Percentiles rank a stretch among this genome's conserved stretches.
These are phyloP conservation scores for Sclerodermus sp. DNA, from an alignment of 2,888 invertebrate genomes.

Conservation along the genomic window DNA sequence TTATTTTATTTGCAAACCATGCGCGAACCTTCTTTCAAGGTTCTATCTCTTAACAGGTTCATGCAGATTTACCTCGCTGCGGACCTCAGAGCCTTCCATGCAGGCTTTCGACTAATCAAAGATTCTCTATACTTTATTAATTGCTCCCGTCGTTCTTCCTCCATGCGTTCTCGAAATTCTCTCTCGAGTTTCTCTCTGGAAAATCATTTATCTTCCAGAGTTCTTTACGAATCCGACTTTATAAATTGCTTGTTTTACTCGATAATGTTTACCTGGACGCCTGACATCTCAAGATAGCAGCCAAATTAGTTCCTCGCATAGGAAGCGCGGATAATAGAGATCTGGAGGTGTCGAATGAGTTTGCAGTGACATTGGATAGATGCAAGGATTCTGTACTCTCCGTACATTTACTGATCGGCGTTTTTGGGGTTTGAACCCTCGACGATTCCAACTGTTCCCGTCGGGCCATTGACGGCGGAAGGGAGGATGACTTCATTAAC, in stretches of 20 bases:
- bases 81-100: constrained; percentile 68
- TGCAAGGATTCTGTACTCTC: constrained; percentile 5
- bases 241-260: background rate
- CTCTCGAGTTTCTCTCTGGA: constrained; percentile 64
- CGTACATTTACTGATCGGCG: background rate
- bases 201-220: background rate
- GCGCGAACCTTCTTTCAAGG: background rate
- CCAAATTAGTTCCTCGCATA: constrained; percentile 61
- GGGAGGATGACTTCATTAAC: constrained; percentile 66
- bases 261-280: constrained; percentile 49
- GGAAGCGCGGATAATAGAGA: constrained; percentile 40
- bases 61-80: constrained; percentile 42
- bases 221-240: background rate
- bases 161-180: constrained; percentile 64
- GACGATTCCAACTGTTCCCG: constrained; percentile 59
- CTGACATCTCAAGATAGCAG: constrained; percentile 65
- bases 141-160: constrained; percentile 64
- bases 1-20: background rate
- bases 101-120: constrained; percentile 66
- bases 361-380: constrained; percentile 12
- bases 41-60: constrained; percentile 5
- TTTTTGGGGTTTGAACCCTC: constrained; percentile 17
- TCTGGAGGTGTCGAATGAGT: constrained; percentile 44
- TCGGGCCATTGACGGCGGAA: constrained; percentile 71
- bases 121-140: constrained; percentile 66